Conservation (phyloP, 2,113 vertebrate genomes). For the Petrocephalus zakoni region DNA sequence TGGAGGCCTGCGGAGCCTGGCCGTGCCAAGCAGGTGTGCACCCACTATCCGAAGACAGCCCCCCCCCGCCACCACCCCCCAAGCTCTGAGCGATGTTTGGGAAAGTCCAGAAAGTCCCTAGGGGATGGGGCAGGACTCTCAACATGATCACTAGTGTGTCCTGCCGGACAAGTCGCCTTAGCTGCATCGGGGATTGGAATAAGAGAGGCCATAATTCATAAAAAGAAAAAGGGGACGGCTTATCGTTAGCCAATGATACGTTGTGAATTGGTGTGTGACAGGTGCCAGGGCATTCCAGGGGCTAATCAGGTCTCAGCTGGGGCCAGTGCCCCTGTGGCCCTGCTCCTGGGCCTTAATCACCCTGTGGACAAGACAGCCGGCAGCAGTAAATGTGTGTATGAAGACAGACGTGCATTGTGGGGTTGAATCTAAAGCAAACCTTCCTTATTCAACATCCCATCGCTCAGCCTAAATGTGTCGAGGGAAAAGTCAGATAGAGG, state of each 20-base stretch:
- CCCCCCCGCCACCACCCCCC: constrained; percentile 37
- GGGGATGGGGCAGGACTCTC: background rate
- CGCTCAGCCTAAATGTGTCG: background rate
- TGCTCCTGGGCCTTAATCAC: background rate
- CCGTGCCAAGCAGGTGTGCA: constrained; percentile 68
- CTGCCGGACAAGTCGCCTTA: background rate
- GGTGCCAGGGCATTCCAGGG: background rate
- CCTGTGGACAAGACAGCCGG: background rate
- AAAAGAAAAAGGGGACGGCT: background rate
- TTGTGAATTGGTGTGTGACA: background rate
- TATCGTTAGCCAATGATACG: background rate
- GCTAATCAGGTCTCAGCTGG: background rate
- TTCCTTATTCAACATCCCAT: background rate
- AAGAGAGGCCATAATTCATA: background rate
- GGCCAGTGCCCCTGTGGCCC: background rate
- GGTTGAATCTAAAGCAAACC: background rate
- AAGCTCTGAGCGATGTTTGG: constrained; percentile 32
- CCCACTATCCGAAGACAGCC: constrained; percentile 29
- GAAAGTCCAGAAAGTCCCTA: background rate
- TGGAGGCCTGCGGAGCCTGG: constrained; percentile 56
- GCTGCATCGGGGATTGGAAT: background rate
- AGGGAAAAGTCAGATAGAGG: constrained; percentile 42
- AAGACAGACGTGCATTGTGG: background rate
- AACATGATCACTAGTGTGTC: background rate
- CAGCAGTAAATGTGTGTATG: background rate